phyloP scores from a whole-genome alignment of 1,140 invertebrate species.

The Chironomus striatipennis region DNA sequence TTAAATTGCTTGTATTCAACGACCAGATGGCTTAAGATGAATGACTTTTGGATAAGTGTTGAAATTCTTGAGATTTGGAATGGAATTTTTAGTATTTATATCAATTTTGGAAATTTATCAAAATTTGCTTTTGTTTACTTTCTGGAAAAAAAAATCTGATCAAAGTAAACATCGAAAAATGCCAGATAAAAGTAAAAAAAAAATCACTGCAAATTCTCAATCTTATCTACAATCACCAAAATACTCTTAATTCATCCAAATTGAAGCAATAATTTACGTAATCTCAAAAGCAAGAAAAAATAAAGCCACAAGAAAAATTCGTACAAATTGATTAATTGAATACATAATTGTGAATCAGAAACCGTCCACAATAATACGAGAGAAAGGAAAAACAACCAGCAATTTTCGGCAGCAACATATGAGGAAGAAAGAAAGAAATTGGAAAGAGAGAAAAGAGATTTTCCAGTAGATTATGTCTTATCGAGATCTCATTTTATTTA shows the following conservation, averaged over 20 bases:
- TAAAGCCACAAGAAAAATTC: background rate
- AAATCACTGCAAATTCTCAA: too few species aligned
- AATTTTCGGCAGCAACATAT: slow-evolving; percentile 15
- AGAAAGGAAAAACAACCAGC: background rate
- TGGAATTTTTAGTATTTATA: too few species aligned
- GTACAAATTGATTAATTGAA: slow-evolving; percentile 23
- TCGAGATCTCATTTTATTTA: slow-evolving; percentile 10
- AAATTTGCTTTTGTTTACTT: too few species aligned
- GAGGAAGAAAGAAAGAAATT: background rate
- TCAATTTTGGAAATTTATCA: too few species aligned
- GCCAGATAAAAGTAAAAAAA: too few species aligned
- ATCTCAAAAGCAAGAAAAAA: too few species aligned
- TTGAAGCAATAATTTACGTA: too few species aligned
- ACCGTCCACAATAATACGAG: background rate
- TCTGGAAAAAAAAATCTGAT: too few species aligned
- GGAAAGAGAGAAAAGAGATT: slow-evolving; percentile 15
- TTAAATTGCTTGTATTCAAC: background rate
- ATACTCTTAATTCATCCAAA: too few species aligned
- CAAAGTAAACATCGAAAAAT: too few species aligned
- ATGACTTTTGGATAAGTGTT: background rate
- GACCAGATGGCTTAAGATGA: background rate
- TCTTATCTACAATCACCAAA: too few species aligned
- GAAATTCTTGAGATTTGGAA: background rate
- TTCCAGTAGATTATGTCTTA: slow-evolving; percentile 17
- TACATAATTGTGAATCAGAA: slow-evolving; percentile 3